Base-by-base conservation (phyloP, 2,113 vertebrate genomes). In the Apistogramma diplotaenia region DNA sequence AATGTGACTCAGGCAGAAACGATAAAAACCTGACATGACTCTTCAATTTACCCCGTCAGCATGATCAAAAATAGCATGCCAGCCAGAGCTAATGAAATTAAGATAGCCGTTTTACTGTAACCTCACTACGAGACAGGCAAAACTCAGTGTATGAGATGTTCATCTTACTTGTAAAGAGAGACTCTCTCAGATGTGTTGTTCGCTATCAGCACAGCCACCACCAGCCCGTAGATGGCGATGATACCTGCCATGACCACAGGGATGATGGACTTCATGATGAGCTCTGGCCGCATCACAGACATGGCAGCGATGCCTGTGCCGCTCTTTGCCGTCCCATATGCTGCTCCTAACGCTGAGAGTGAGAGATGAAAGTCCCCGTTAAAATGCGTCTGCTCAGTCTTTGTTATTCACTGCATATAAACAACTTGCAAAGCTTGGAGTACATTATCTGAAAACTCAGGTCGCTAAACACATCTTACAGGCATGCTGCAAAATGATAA, bases 191-290 rank as follows among this genome's bases (percentile, higher is more conserved):
- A 95, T 85, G 99, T 96, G 86, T 96, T 97, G 81, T 98, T 99
- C 89, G 98, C 98, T 82, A 99, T 99, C 78, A 99, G 97, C 82
- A 99, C 98, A 2, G 98, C 98, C 94, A 99, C 98, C 91, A 99
- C 98, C 33, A 99, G 95, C 84, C 98, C 98, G 4, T 99, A 99
- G 94, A 99, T 99, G 79, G 98, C 98, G 67, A 99, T 99, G 94
- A 99, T 99, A 81, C 98, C 98, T 0, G 98, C 98, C 98, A 99
- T 99, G 94, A 99, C 98, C 83, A 99, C 98, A 0, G 98, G 98
- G 91, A 99, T 99, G 96, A 99, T 99, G 76, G 98, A 99, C 95
- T 98, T 99, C 98, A 99, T 99, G 95, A 99, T 99, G 93, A 99
- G 95, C 94, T 99, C 98, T 60, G 98, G 98, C 93, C 98, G 94